Base-by-base conservation (phyloP, 2,113 vertebrate species). In the Neoarius graeffei region DNA sequence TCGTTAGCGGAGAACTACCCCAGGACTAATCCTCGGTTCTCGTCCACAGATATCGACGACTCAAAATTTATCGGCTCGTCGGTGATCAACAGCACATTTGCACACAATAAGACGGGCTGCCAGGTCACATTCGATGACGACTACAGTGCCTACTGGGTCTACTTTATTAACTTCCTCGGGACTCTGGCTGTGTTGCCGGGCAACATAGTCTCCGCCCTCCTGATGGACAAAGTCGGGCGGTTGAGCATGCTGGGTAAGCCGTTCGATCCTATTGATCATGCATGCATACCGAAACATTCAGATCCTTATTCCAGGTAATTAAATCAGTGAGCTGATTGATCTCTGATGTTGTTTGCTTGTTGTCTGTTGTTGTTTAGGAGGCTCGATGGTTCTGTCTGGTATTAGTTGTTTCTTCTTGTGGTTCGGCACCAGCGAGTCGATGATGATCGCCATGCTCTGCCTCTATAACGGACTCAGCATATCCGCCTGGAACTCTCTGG, bases 361-460 rank as follows among this genome's bases (percentile, higher is more conserved):
- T 85, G 23, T 86, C n/a, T 88, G 42, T 84, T 48, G 83, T 67
- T 85, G 8, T 87, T 0, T 92, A 99, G 98, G 98, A 90, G 98
- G 98, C 71, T 99, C 98, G 19, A 99, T 99, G 98, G 95, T 99
- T 80, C 95, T 99, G 69, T 99, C 98, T 0, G 98, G 98, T 86
- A 99, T 99, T 92, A 99, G 98, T 91, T 99, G 98, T 90, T 99
- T 99, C 93, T 98, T 99, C 90, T 93, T 99, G 87, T 99, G 98
- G 98, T 99, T 99, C 67, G 98, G 98, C 91, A 99, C 97, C 93
- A 99, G 98, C 11, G 98, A 99, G 93, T 98, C 98, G 84, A 99
- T 99, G 98, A 99, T 99, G 98, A 99, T 99, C 89, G 99, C 98
- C 42, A 99, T 99, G 98, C 92, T 99, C 86, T 99, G 98, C 92